phyloP scores from a whole-genome alignment of 2,797 vertebrate species.

The Macropus fuliginosus region DNA sequence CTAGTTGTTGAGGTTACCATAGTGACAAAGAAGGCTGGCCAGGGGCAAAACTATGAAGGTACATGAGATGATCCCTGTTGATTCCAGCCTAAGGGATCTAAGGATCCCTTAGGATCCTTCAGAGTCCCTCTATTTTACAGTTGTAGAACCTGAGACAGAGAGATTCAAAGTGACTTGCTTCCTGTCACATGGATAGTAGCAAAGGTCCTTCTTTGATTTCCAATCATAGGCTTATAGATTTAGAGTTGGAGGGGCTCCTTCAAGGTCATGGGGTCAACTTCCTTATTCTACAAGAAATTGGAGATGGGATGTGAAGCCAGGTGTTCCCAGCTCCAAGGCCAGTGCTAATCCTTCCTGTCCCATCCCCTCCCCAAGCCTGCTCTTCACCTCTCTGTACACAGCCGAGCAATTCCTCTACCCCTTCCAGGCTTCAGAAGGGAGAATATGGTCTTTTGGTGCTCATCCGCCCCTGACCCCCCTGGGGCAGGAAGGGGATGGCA shows the following conservation, averaged over 20 bases:
- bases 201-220: not conserved
- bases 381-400: not conserved
- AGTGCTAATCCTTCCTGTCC: not conserved
- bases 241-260: not conserved
- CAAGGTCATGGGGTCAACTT: not conserved
- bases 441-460: not conserved
- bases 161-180: not conserved
- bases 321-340: not conserved
- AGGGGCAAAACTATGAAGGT: not conserved
- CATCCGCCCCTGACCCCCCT: not conserved
- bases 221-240: not conserved
- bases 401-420: not conserved
- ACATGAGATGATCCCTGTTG: not conserved
- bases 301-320: not conserved
- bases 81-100: not conserved
- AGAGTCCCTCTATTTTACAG: not conserved
- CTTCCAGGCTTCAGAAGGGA: not conserved
- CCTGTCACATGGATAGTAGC: not conserved
- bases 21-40: not conserved
- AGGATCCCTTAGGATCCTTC: not conserved
- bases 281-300: not conserved
- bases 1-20: not conserved
- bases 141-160: not conserved
- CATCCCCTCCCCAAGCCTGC: not conserved
- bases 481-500: not conserved